Evolutionary conservation across 2,113 vertebrate genomes (phyloP).

Genomic region (Electrona antarctica): DNA sequence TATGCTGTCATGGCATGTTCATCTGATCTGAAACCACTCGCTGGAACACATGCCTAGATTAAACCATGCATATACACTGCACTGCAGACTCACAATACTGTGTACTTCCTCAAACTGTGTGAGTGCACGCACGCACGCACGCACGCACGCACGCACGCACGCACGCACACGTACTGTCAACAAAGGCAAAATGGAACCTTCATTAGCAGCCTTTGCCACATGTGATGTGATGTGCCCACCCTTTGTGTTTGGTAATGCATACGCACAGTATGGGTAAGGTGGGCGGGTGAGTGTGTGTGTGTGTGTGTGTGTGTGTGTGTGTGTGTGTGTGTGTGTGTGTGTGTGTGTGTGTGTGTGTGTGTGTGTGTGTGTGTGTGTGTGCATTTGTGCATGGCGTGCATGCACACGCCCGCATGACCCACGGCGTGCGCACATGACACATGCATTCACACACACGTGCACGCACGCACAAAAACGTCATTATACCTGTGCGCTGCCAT

Average conservation of each 20-base stretch:
- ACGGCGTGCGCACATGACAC: neutral
- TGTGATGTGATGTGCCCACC: constrained; percentile 1
- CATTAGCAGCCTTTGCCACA: neutral
- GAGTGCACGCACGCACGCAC: neutral
- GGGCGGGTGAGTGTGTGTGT: constrained; percentile 35
- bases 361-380: neutral
- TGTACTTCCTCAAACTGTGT: neutral
- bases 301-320: neutral
- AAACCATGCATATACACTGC: neutral
- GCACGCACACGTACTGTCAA: neutral
- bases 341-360: neutral
- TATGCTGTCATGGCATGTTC: neutral
- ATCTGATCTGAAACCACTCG: no score
- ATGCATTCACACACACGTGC: constrained; percentile 1
- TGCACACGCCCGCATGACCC: constrained; percentile 17
- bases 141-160: constrained; percentile 16
- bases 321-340: constrained; percentile 1
- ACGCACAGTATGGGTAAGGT: constrained; percentile 22
- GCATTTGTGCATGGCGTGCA: neutral
- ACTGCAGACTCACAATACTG: constrained; percentile 27
- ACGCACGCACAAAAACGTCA: neutral
- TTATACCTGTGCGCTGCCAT: no score
- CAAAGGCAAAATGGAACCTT: constrained; percentile 17
- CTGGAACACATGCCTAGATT: no score
- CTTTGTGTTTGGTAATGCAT: constrained; percentile 20